phyloP scores from a whole-genome alignment of 2,888 invertebrate species.

The Alitta virens region DNA sequence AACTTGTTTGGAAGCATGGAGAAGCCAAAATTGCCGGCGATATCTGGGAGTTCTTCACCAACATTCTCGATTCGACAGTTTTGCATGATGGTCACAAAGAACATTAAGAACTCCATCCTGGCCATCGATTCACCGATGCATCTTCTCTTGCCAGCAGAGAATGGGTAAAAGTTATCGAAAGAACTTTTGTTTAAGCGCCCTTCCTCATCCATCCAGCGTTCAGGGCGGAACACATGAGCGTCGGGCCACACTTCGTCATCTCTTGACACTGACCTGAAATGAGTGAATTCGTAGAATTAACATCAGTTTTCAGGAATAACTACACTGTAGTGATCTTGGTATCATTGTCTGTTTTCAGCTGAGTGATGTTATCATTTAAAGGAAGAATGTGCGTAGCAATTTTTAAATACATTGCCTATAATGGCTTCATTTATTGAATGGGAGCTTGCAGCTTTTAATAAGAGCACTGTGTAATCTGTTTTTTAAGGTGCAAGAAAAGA shows the following conservation, averaged over 20 bases:
- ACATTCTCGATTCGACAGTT: not conserved
- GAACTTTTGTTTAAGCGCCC: not conserved
- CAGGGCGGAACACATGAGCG: not conserved
- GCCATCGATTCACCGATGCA: not conserved
- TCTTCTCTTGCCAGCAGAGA: not conserved
- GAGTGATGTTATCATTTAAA: no score
- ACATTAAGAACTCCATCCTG: not conserved
- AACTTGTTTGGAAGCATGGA: not conserved
- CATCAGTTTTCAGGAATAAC: no score
- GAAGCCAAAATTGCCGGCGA: not conserved
- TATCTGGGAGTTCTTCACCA: not conserved
- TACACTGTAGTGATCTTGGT: no score
- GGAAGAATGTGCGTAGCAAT: no score
- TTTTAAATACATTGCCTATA: no score
- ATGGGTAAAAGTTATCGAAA: not conserved
- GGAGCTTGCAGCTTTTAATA: no score
- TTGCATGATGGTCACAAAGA: not conserved
- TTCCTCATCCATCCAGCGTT: not conserved
- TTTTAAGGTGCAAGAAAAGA: no score
- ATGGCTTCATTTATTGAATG: no score
- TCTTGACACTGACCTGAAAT: not conserved
- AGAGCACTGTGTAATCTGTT: no score
- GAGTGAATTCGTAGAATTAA: no score
- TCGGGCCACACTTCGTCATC: not conserved
- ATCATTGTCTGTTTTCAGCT: no score